phyloP scores from a whole-genome alignment of 2,113 vertebrate genomes.

The Miniopterus natalensis region DNA sequence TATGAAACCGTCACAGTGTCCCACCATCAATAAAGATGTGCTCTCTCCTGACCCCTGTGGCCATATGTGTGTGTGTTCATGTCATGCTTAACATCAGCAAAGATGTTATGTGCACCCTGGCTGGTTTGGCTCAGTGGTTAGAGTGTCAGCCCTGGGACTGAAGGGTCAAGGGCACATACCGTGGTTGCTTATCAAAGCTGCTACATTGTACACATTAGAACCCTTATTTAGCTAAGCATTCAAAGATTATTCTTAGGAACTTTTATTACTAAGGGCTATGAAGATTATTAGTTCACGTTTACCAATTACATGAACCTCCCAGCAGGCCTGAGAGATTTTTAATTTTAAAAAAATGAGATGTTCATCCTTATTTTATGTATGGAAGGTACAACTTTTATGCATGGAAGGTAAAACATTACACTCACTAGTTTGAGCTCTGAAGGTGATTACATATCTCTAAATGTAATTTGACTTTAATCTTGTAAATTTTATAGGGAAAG shows the following conservation, averaged over 20 bases:
- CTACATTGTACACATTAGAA: neutral
- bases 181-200: neutral
- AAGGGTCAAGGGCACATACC: too few relatives aligned
- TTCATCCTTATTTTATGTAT: neutral
- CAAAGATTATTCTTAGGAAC: neutral
- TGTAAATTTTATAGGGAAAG: neutral
- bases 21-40: neutral
- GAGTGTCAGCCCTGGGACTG: too few relatives aligned
- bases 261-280: neutral
- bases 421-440: slow-evolving; percentile 10
- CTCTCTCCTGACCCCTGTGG: neutral
- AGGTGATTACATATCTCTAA: neutral
- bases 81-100: too few relatives aligned
- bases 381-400: neutral
- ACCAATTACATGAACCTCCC: neutral
- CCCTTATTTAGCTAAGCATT: slow-evolving; percentile 18
- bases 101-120: too few relatives aligned
- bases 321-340: neutral
- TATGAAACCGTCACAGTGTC: neutral
- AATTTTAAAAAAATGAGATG: neutral
- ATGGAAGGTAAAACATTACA: neutral
- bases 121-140: too few relatives aligned
- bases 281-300: slow-evolving; percentile 8
- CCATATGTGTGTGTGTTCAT: neutral
- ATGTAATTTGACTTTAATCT: neutral